Percentiles rank a stretch among this genome's conserved stretches.
Evolutionary conservation across 2,113 vertebrate genomes (phyloP).

Genomic region (Dicentrarchus labrax): DNA sequence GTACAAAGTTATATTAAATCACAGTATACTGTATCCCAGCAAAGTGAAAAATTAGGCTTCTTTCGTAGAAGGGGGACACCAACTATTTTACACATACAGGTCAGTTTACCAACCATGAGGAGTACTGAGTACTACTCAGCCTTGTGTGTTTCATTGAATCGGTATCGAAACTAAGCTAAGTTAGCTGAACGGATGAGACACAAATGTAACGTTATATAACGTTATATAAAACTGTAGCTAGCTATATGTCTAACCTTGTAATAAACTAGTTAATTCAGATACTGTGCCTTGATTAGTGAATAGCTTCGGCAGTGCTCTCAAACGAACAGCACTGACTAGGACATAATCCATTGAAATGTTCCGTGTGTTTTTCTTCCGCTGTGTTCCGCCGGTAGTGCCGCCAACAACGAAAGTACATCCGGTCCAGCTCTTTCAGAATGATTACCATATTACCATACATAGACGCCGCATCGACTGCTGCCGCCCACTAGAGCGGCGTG

Average conservation of each 20-base stretch:
- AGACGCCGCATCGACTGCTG: too few relatives aligned
- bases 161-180: not conserved
- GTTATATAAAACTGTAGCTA: not conserved
- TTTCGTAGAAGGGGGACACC: not conserved
- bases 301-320: not conserved
- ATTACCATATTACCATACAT: too few relatives aligned
- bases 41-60: not conserved
- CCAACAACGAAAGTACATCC: slow-evolving; percentile 1
- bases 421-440: slow-evolving; percentile 6
- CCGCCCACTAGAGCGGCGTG: too few relatives aligned
- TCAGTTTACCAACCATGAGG: too few relatives aligned
- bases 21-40: not conserved
- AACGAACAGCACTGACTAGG: not conserved
- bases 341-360: not conserved
- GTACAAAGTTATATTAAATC: not conserved
- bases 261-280: not conserved
- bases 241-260: not conserved
- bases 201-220: too few relatives aligned
- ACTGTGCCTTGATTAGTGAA: not conserved
- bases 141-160: slow-evolving; percentile 5
- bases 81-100: too few relatives aligned
- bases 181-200: not conserved
- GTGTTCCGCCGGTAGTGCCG: not conserved
- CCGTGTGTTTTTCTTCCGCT: too few relatives aligned
- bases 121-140: not conserved